phyloP scores from a whole-genome alignment of 2,888 invertebrate species.

The Calameuta pallipes region DNA sequence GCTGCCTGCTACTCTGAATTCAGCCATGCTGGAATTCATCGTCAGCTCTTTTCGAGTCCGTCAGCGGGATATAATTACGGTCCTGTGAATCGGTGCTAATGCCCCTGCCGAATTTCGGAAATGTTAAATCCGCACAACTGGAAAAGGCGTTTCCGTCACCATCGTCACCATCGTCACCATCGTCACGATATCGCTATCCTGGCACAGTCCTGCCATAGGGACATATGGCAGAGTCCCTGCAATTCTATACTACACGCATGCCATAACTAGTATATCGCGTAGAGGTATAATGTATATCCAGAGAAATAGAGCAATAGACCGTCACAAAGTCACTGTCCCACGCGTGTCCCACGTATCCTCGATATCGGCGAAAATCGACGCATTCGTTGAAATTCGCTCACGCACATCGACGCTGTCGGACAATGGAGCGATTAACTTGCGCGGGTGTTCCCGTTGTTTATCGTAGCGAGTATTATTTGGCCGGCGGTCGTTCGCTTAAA shows the following conservation, averaged over 20 bases:
- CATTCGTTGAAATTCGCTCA: slow-evolving; percentile 43
- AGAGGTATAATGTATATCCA: background rate
- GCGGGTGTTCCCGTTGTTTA: slow-evolving; percentile 55
- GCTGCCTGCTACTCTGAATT: too few relatives aligned
- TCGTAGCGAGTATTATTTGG: slow-evolving; percentile 53
- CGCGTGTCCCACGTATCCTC: background rate
- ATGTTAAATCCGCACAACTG: background rate
- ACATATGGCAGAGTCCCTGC: too few relatives aligned
- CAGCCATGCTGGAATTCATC: too few relatives aligned
- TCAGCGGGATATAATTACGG: slow-evolving; percentile 2
- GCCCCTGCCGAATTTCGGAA: background rate
- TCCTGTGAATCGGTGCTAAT: background rate
- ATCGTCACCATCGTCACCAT: background rate
- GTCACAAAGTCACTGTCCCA: too few relatives aligned
- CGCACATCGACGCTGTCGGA: slow-evolving; percentile 51
- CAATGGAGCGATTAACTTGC: slow-evolving; percentile 62
- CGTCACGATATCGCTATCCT: too few relatives aligned
- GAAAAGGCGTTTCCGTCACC: background rate
- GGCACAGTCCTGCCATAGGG: too few relatives aligned
- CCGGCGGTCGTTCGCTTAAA: slow-evolving; percentile 56
- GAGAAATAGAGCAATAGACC: background rate
- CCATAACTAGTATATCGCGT: too few relatives aligned
- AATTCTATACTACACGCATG: too few relatives aligned
- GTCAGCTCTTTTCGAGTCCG: background rate
- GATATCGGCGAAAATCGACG: slow-evolving; percentile 1